These are phyloP conservation scores for Melospiza melodia DNA, from an alignment of 2,113 vertebrate genomes.

Conservation along the genomic window DNA sequence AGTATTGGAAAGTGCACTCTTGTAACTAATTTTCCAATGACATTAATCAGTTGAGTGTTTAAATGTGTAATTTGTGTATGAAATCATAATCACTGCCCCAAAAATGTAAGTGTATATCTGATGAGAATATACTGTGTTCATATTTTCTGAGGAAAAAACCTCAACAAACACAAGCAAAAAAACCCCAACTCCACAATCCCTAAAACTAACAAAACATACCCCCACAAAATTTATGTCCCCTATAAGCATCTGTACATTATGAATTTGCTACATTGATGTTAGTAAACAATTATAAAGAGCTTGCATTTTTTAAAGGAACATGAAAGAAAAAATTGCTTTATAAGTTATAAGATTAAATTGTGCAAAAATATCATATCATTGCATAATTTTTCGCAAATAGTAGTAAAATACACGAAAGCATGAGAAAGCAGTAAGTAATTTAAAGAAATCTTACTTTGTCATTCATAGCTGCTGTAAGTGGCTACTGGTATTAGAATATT, in stretches of 20 bases:
- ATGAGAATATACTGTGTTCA: not conserved
- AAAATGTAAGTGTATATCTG: not conserved
- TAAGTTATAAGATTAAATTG: not conserved
- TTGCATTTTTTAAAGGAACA: not conserved
- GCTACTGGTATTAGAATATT: not conserved
- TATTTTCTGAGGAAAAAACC: fast-evolving
- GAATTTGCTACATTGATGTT: not conserved
- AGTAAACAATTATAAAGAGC: not conserved
- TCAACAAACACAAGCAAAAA: not conserved
- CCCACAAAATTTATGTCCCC: not conserved
- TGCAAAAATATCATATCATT: not conserved
- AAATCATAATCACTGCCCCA: not conserved
- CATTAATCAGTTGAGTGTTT: not conserved
- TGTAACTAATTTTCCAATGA: not conserved
- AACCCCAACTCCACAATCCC: fast-evolving
- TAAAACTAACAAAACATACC: not conserved
- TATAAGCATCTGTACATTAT: not conserved
- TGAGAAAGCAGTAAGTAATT: not conserved
- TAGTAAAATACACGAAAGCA: not conserved
- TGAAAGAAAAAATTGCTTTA: fast-evolving
- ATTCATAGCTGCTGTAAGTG: slow-evolving; percentile 27
- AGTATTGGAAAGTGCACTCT: not conserved
- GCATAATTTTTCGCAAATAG: not conserved
- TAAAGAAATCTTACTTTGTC: not conserved
- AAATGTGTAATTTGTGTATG: not conserved